Percentiles rank a stretch among this genome's conserved stretches.
Evolutionary conservation across 2,113 vertebrate genomes (phyloP).

Genomic region (Garra rufa): DNA sequence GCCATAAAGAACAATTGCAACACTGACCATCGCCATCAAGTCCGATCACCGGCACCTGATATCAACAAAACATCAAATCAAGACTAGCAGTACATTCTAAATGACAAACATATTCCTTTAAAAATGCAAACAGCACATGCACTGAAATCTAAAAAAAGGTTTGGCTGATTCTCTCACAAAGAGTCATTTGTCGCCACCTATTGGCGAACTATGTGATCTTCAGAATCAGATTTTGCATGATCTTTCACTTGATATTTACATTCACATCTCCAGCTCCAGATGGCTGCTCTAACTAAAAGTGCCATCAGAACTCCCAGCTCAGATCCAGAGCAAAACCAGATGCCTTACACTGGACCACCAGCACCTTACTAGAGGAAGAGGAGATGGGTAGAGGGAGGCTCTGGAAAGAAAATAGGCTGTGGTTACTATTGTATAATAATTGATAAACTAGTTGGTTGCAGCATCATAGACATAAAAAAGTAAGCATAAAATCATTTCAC

Average conservation of each 20-base stretch:
- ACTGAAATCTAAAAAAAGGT: too few relatives aligned
- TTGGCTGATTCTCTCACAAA: too few relatives aligned
- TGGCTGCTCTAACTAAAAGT: constrained; percentile 77
- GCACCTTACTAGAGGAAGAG: too few relatives aligned
- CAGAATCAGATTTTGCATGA: constrained; percentile 65
- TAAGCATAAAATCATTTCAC: constrained; percentile 67
- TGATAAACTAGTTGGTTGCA: too few relatives aligned
- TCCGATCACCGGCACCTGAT: constrained; percentile 74
- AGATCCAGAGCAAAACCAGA: too few relatives aligned
- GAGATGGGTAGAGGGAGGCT: too few relatives aligned
- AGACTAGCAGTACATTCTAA: neutral
- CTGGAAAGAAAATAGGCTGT: constrained; percentile 35
- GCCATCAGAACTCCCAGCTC: too few relatives aligned
- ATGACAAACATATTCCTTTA: neutral
- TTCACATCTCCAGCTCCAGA: constrained; percentile 65
- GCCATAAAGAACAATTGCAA: constrained; percentile 77
- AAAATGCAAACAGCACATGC: neutral
- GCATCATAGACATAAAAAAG: neutral
- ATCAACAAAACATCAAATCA: neutral
- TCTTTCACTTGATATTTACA: constrained; percentile 70
- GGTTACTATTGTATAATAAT: too few relatives aligned
- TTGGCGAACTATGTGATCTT: too few relatives aligned
- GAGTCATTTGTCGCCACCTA: too few relatives aligned
- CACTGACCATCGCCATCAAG: constrained; percentile 80
- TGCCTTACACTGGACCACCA: constrained; percentile 75